Evolutionary conservation across 2,797 vertebrate genomes (phyloP), one percentile per base, ranked within the genome.

Genomic region (Aviceda leuphotes): DNA sequence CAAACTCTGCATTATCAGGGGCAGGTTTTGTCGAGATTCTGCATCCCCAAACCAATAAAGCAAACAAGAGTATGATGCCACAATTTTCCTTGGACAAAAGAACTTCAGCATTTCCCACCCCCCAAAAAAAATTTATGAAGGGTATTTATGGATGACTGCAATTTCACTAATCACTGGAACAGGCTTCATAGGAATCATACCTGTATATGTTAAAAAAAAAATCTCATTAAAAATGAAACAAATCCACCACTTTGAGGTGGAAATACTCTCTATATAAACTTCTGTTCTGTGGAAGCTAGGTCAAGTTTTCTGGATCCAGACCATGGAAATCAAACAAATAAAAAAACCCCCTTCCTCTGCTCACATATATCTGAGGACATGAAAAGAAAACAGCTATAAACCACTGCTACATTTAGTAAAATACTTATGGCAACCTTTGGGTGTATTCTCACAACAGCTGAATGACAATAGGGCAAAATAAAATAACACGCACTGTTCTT

Each of bases 1-100:
- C 96, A 99, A 98, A 97, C 98, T 99, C 73, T 97, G 98, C 99
- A 99, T 99, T 96, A 99, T 97, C 31, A 99, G 98, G 82, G 99
- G 96, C 87, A 98, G 96, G 82, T 97, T 97, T 96, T 98, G 98
- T 90, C 52, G 92, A 78, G 88, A 93, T 49, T 90, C 93, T 72
- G 92, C 63, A 59, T 99, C 98, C 98, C 98, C 99, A 98, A 95
- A 98, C 97, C 44, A 93, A 22, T 91, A 7, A 85, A 70, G 15
- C 37, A 82, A 90, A 52, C 49, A 39, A 62, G 24, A 83, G 14
- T 18, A 17, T 21, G 47, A 81, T 52, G 84, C 55, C 37, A 58
- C 54, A 44, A 63, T 93, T 88, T 87, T 66, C 8, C 22, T 66
- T 41, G 26, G 18, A 59, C 25, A 31, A 39, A 79, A 44, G 10